Conservation (phyloP, 92 coral and sea anemone genomes). For the Paramuricea clavata region DNA sequence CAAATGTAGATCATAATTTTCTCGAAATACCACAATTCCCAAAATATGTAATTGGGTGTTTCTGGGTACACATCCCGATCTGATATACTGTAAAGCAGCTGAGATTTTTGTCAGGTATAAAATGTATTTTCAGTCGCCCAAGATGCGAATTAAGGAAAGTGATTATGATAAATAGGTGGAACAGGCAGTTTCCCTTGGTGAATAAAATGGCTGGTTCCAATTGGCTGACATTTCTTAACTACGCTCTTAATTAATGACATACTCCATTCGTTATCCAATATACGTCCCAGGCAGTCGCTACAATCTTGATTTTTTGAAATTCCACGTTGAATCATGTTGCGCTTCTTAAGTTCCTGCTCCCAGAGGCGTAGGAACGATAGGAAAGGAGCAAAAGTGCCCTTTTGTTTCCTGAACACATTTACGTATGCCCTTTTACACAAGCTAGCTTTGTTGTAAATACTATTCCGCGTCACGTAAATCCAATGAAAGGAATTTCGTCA, state of each 20-base stretch:
- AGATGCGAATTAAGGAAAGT: not conserved
- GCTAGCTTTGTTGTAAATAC: no score
- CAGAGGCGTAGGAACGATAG: no score
- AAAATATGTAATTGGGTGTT: not conserved
- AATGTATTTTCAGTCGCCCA: not conserved
- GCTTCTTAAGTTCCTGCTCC: no score
- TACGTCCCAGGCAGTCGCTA: not conserved
- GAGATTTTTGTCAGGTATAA: not conserved
- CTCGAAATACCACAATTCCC: conserved; percentile 69
- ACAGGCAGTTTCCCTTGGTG: not conserved
- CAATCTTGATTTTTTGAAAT: no score
- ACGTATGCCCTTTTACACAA: no score
- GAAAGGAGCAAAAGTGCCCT: no score
- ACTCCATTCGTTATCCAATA: not conserved
- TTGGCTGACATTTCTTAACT: not conserved
- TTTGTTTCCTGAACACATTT: no score
- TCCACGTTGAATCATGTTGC: no score
- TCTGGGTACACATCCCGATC: not conserved
- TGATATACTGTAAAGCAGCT: not conserved
- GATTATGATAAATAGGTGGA: not conserved
- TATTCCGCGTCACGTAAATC: no score
- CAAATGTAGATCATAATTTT: conserved; percentile 54
- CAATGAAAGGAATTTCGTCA: no score
- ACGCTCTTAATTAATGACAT: no score
- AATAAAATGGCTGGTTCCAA: not conserved